phyloP scores from a whole-genome alignment of 2,113 vertebrate species.

The Corythornis vintsioides region DNA sequence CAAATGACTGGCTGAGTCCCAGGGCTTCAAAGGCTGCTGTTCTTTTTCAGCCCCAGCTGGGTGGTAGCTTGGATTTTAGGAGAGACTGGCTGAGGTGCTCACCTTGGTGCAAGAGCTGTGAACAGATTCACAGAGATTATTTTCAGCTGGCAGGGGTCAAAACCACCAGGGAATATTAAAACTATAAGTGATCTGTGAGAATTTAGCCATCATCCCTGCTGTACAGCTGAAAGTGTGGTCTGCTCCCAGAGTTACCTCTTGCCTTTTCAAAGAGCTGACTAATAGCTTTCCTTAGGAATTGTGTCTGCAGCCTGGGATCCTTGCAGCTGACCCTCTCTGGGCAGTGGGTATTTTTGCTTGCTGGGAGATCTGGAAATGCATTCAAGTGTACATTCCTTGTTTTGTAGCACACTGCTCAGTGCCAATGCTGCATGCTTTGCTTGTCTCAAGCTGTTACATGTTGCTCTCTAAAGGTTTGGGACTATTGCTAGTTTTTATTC shows the following conservation, averaged over 20 bases:
- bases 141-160: not conserved
- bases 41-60: not conserved
- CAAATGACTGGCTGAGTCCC: not conserved
- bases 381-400: not conserved
- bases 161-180: not conserved
- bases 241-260: not conserved
- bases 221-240: not conserved
- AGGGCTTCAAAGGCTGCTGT: not conserved
- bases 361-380: not conserved
- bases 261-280: not conserved
- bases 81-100: not conserved
- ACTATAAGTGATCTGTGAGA: not conserved
- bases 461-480: not conserved
- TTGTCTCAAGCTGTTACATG: conserved; percentile 8
- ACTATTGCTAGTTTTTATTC: not conserved
- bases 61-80: not conserved
- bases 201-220: not conserved
- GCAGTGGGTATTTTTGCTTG: not conserved
- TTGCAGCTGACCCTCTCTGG: not conserved
- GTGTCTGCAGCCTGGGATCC: not conserved
- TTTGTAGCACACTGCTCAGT: not conserved
- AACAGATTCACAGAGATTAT: not conserved
- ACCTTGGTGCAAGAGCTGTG: not conserved
- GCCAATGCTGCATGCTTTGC: conserved; percentile 10
- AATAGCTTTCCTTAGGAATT: not conserved